phyloP scores from a whole-genome alignment of 2,888 invertebrate genomes.

The Philhelius pedissequus region DNA sequence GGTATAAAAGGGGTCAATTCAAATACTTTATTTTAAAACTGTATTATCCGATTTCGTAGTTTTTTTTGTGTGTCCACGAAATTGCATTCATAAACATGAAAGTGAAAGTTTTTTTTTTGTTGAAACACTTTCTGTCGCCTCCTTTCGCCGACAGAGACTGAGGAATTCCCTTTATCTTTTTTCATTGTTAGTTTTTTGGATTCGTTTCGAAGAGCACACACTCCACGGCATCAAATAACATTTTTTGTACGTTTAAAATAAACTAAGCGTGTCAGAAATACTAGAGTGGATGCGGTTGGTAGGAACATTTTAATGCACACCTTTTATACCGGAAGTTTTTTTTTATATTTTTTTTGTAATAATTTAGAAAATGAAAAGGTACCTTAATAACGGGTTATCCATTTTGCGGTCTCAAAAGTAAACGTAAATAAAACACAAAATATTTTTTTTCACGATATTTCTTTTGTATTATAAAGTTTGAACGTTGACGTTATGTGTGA shows the following conservation, averaged over 20 bases:
- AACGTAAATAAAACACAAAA: too few relatives aligned
- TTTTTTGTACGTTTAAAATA: not conserved
- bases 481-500: too few relatives aligned
- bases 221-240: constrained; percentile 10
- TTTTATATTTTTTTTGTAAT: not conserved
- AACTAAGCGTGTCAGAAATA: constrained; percentile 41
- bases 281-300: constrained; percentile 35
- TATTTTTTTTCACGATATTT: too few relatives aligned
- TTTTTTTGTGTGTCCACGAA: not conserved
- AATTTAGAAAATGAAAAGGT: not conserved
- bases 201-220: not conserved
- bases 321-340: constrained; percentile 20
- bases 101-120: constrained; percentile 13
- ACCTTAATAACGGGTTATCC: not conserved
- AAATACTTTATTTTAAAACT: not conserved
- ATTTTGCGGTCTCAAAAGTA: too few relatives aligned
- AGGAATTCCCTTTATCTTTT: not conserved
- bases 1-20: constrained; percentile 45
- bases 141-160: not conserved
- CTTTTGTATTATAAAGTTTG: too few relatives aligned
- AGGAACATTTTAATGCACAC: constrained; percentile 14
- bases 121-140: not conserved
- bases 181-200: constrained; percentile 17
- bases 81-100: constrained; percentile 24
- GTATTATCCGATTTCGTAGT: not conserved